Evolutionary conservation across 2,113 vertebrate genomes (phyloP).

Genomic region (Centropus bengalensis): DNA sequence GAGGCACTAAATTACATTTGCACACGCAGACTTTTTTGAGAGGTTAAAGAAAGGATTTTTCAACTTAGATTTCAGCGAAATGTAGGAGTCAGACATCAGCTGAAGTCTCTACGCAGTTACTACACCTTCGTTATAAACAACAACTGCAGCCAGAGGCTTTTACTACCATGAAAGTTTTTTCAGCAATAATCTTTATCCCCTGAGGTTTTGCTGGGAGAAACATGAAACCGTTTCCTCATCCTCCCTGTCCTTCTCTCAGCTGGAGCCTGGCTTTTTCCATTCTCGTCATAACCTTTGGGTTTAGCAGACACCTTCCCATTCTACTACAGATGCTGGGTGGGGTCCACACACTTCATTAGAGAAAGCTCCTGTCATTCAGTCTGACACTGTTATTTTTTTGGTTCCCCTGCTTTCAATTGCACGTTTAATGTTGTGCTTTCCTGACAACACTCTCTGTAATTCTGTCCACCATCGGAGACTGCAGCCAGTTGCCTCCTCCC

Average conservation of each 20-base stretch:
- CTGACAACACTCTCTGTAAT: not conserved
- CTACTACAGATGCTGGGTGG: conserved; percentile 54
- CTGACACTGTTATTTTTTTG: not conserved
- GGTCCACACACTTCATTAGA: conserved; percentile 46
- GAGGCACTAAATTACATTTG: not conserved
- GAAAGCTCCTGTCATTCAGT: conserved; percentile 24
- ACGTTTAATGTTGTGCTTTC: not conserved
- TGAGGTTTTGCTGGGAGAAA: conserved; percentile 49
- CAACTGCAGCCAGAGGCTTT: conserved; percentile 52
- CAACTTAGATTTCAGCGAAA: not conserved
- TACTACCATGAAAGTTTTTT: conserved; percentile 48
- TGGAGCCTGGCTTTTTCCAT: conserved; percentile 61
- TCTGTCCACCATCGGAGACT: not conserved
- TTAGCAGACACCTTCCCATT: conserved; percentile 39
- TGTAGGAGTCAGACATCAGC: not conserved
- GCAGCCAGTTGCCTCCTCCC: not conserved
- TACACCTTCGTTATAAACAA: conserved; percentile 41
- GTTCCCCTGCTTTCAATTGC: not conserved
- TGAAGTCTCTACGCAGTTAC: conserved; percentile 19
- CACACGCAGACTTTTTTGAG: not conserved
- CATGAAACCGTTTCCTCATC: conserved; percentile 55
- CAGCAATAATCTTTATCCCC: conserved; percentile 47
- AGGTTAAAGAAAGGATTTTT: not conserved
- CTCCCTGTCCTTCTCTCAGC: conserved; percentile 33
- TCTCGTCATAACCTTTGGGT: conserved; percentile 10